Percentiles rank a stretch among this genome's conserved stretches.
Conservation (phyloP, 2,888 invertebrate genomes). For the Gymnosoma rotundatum region DNA sequence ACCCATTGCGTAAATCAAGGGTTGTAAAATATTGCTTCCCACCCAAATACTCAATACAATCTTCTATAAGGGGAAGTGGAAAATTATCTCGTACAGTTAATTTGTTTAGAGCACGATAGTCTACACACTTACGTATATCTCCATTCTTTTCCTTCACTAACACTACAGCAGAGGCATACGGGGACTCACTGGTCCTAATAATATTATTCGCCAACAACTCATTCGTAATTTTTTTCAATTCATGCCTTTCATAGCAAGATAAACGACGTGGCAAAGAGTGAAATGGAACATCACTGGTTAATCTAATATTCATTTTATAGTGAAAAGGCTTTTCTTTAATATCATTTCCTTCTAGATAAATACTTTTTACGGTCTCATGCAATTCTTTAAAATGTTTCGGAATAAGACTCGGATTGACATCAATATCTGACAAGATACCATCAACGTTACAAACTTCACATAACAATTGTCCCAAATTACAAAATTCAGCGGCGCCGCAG, state of each 20-base stretch:
- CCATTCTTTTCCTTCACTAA: slow-evolving; percentile 27
- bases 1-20: slow-evolving; percentile 28
- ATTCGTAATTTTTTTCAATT: slow-evolving; percentile 10
- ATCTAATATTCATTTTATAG: slow-evolving; percentile 7
- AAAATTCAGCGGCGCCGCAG: too few relatives aligned
- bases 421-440: too few relatives aligned
- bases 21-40: slow-evolving; percentile 24
- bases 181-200: background rate
- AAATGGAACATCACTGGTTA: slow-evolving; percentile 6
- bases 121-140: slow-evolving; percentile 52
- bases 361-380: too few relatives aligned
- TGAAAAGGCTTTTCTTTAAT: background rate
- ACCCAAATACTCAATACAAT: slow-evolving; percentile 10
- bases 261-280: slow-evolving; percentile 1
- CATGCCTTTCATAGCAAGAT: slow-evolving; percentile 6
- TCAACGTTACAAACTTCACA: too few relatives aligned
- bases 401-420: too few relatives aligned
- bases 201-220: slow-evolving; percentile 21
- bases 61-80: slow-evolving; percentile 1
- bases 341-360: background rate
- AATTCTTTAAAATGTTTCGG: background rate
- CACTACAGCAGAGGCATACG: slow-evolving; percentile 4
- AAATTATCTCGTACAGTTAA: slow-evolving; percentile 18
- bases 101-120: slow-evolving; percentile 38
- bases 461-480: too few relatives aligned